These are phyloP conservation scores for Cirrhinus molitorella DNA, from an alignment of 2,797 vertebrate species.

Conservation along the genomic window DNA sequence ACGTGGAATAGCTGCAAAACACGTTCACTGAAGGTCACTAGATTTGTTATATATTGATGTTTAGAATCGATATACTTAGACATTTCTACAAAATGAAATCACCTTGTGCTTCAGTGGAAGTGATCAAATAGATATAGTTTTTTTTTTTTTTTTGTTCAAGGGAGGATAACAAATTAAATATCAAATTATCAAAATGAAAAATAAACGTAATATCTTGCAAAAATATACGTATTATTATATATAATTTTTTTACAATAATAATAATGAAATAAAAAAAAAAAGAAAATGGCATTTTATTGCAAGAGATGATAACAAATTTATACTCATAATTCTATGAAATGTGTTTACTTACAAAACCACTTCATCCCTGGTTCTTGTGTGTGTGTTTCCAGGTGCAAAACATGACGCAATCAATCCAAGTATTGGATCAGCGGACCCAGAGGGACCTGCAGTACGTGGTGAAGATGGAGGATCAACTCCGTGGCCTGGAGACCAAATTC, in stretches of 20 bases:
- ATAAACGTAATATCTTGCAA: not conserved
- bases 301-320: too few relatives aligned
- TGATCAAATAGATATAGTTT: not conserved
- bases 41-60: not conserved
- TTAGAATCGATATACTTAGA: not conserved
- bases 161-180: too few relatives aligned
- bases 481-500: constrained; percentile 96
- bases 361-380: not conserved
- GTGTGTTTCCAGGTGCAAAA: constrained; percentile 90
- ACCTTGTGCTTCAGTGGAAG: not conserved
- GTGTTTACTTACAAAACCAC: not conserved
- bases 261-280: too few relatives aligned
- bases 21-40: not conserved
- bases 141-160: not conserved
- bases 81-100: not conserved
- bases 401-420: constrained; percentile 99
- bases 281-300: too few relatives aligned
- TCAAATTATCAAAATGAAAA: not conserved
- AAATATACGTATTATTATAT: not conserved
- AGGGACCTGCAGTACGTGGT: constrained; percentile 97
- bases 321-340: not conserved
- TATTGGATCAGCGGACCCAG: constrained; percentile 96
- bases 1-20: not conserved
- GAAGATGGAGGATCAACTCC: constrained; percentile 98
- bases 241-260: too few relatives aligned